A percentile compares a stretch with the other conserved stretches of the same genome.
phyloP scores from a whole-genome alignment of 2,797 vertebrate species.

The Labeo calbasu region DNA sequence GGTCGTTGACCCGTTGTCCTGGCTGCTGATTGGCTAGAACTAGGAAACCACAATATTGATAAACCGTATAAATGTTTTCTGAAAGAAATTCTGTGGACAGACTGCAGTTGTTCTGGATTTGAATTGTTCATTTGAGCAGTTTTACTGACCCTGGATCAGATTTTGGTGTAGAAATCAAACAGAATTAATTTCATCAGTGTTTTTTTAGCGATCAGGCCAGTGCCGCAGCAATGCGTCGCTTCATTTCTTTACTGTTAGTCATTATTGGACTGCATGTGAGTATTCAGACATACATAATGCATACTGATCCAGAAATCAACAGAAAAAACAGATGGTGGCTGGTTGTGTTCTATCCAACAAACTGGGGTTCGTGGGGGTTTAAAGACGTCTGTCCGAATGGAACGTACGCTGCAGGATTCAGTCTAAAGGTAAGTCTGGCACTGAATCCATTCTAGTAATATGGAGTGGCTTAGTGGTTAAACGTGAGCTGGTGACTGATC shows the following conservation, averaged over 20 bases:
- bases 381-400: constrained; percentile 30
- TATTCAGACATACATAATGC: too few species aligned
- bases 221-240: background rate
- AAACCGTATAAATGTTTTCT: background rate
- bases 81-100: background rate
- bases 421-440: constrained; percentile 9
- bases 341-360: background rate
- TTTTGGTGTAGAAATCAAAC: background rate
- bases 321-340: background rate
- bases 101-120: too few species aligned
- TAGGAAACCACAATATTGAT: background rate
- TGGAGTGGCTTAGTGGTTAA: too few species aligned
- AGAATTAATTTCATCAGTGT: background rate
- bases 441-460: background rate
- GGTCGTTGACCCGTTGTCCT: background rate
- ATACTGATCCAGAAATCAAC: too few species aligned
- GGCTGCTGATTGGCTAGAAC: background rate
- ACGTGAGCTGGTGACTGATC: too few species aligned
- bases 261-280: background rate
- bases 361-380: constrained; percentile 21
- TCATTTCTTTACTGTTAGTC: background rate
- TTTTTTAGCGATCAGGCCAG: background rate
- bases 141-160: background rate
- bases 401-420: constrained; percentile 30
- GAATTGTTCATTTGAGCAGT: too few species aligned